Evolutionary conservation across 2,888 invertebrate genomes (phyloP).

Genomic region (Lepetodrilus schrolli): DNA sequence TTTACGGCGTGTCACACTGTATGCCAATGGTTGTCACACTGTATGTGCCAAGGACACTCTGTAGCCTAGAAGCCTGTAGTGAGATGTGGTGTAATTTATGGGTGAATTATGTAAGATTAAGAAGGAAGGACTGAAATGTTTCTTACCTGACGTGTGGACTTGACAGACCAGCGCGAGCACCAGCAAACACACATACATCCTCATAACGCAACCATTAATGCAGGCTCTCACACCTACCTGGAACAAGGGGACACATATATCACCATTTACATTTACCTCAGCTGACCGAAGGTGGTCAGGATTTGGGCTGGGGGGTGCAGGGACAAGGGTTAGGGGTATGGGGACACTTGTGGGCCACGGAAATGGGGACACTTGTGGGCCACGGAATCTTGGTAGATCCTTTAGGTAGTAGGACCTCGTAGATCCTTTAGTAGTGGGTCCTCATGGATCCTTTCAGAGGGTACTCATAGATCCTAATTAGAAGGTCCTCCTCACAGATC

Average conservation of each 20-base stretch:
- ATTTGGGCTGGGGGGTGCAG: background rate
- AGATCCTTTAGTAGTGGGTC: too few relatives aligned
- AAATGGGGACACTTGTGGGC: too few relatives aligned
- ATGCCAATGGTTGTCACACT: background rate
- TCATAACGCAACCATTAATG: constrained; percentile 44
- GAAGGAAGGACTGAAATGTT: background rate
- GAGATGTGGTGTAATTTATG: constrained; percentile 3
- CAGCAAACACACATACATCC: constrained; percentile 38
- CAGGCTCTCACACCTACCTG: constrained; percentile 48
- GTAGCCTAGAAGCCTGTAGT: background rate
- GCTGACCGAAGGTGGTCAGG: background rate
- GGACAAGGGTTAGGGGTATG: background rate
- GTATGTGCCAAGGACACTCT: background rate
- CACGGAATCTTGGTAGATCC: too few relatives aligned
- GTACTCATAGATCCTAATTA: too few relatives aligned
- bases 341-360: too few relatives aligned
- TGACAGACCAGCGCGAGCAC: constrained; percentile 25
- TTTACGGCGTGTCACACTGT: background rate
- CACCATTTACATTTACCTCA: constrained; percentile 18
- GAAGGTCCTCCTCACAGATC: too few relatives aligned
- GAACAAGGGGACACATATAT: background rate
- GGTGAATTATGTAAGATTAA: constrained; percentile 10
- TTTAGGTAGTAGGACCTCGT: too few relatives aligned
- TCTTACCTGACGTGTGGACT: constrained; percentile 25
- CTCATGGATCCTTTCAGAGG: too few relatives aligned